phyloP scores from a whole-genome alignment of 2,113 vertebrate species.

The Gila orcuttii region DNA sequence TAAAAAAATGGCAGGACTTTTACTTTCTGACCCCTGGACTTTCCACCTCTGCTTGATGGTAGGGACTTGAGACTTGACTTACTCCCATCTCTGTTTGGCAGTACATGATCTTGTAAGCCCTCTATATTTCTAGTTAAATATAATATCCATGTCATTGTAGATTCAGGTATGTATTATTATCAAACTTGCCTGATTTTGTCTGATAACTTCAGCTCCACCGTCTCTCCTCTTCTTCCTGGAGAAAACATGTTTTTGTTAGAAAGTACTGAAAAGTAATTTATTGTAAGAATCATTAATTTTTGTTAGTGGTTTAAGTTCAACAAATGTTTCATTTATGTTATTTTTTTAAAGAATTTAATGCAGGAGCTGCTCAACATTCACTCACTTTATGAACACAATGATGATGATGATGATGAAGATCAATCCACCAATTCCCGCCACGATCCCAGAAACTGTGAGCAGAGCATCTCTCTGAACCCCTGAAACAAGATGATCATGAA shows the following conservation, averaged over 20 bases:
- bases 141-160: not conserved
- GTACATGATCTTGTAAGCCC: too few relatives aligned
- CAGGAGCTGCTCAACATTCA: not conserved
- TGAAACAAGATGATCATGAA: too few relatives aligned
- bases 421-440: constrained; percentile 1
- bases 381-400: not conserved
- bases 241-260: not conserved
- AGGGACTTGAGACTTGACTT: too few relatives aligned
- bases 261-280: not conserved
- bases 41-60: too few relatives aligned
- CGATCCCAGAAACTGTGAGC: not conserved
- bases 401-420: constrained; percentile 9
- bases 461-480: too few relatives aligned
- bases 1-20: too few relatives aligned
- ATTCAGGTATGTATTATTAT: not conserved
- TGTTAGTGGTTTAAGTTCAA: not conserved
- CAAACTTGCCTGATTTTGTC: constrained; percentile 19
- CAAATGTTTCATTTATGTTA: not conserved
- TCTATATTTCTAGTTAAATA: not conserved
- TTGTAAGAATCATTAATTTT: too few relatives aligned
- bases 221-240: not conserved
- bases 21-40: too few relatives aligned
- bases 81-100: too few relatives aligned
- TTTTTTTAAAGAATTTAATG: not conserved
- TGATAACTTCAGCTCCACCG: not conserved